Conservation (phyloP, 2,888 invertebrate species). For the Apantesis nais region DNA sequence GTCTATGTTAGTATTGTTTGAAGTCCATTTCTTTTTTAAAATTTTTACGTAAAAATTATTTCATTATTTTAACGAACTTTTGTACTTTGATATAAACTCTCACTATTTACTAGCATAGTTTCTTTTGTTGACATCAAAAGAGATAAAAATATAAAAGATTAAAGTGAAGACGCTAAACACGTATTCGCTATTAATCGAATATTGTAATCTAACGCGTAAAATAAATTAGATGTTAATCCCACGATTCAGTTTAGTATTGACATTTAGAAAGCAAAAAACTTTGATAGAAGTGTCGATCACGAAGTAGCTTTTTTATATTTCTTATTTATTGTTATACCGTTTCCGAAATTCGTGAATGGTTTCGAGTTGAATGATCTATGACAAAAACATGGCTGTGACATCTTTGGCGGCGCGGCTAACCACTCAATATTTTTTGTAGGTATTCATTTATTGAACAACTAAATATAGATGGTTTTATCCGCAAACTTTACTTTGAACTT, state of each 20-base stretch:
- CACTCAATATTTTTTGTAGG: slow-evolving; percentile 11
- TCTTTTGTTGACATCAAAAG: neutral
- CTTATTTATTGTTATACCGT: slow-evolving; percentile 52
- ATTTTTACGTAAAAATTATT: too few relatives aligned
- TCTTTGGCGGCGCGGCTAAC: slow-evolving; percentile 21
- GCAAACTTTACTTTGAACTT: neutral
- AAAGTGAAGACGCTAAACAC: neutral
- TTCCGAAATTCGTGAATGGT: slow-evolving; percentile 53
- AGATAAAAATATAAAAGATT: neutral
- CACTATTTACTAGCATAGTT: neutral
- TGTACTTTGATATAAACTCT: neutral
- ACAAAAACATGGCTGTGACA: slow-evolving; percentile 51
- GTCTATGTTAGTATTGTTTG: too few relatives aligned
- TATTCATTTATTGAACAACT: slow-evolving; percentile 15
- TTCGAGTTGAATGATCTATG: slow-evolving; percentile 58
- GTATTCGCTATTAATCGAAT: slow-evolving; percentile 28
- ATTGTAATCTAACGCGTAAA: slow-evolving; percentile 31
- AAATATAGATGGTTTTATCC: slow-evolving; percentile 14
- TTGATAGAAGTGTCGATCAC: slow-evolving; percentile 57
- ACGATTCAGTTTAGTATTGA: slow-evolving; percentile 47
- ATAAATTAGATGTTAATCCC: slow-evolving; percentile 31
- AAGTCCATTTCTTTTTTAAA: too few relatives aligned
- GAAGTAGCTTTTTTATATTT: slow-evolving; percentile 51
- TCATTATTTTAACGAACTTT: too few relatives aligned
- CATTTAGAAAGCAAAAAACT: slow-evolving; percentile 54